Conservation (phyloP, 2,888 invertebrate species). For the Caenorhabditis zanzibari region DNA sequence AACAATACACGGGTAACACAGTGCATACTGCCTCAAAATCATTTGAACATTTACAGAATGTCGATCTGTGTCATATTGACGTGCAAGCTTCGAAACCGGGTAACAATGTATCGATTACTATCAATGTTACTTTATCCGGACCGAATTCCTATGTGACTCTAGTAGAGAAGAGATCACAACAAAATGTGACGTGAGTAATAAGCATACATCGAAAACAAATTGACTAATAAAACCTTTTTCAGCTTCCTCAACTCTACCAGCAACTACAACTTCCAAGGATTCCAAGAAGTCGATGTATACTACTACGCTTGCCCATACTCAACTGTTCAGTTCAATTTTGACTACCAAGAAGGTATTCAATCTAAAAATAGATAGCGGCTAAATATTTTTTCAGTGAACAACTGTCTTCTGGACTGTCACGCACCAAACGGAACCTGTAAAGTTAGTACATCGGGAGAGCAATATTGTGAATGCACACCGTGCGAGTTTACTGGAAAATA, state of each 20-base stretch:
- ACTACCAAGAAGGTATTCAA: conserved; percentile 32
- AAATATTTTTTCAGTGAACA: conserved; percentile 48
- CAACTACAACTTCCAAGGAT: conserved; percentile 31
- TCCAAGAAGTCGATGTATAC: conserved; percentile 35
- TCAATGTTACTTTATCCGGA: conserved; percentile 17
- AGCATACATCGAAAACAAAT: neutral
- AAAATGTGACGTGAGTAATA: conserved; percentile 19
- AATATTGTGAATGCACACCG: conserved; percentile 46
- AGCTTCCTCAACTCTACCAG: conserved; percentile 7
- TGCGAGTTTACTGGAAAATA: conserved; percentile 24
- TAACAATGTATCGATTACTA: conserved; percentile 23
- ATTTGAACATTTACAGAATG: conserved; percentile 39
- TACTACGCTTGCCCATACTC: conserved; percentile 33
- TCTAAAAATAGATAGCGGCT: too few relatives aligned
- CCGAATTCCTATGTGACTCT: conserved; percentile 5
- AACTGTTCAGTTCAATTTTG: conserved; percentile 35
- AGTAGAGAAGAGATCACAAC: conserved; percentile 35
- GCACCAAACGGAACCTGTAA: conserved; percentile 33
- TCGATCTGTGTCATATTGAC: conserved; percentile 3
- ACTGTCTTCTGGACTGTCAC: conserved; percentile 30
- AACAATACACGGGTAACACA: neutral
- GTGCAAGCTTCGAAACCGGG: neutral
- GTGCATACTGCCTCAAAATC: neutral
- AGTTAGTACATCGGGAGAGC: conserved; percentile 35
- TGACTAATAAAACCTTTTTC: neutral